Base-by-base conservation (phyloP, 2,888 invertebrate species). In the Cerastoderma edule region DNA sequence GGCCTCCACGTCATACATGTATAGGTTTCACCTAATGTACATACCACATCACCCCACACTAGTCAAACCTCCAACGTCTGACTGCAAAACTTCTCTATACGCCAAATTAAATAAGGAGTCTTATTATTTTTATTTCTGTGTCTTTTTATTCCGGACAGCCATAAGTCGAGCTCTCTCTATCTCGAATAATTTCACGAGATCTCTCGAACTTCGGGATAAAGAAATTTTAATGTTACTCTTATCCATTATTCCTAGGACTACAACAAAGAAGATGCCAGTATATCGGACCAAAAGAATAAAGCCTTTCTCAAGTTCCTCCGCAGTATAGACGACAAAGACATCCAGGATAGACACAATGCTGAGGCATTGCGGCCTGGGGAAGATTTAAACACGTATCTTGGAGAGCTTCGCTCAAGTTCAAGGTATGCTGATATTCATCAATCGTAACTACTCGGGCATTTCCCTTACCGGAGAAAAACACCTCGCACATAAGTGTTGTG, bases 301-400 rank as follows among this genome's bases (percentile, higher is more conserved):
- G 77, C 87, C 39, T 86, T 89, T 60, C 74, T 91, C 35, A 89
- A 89, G 73, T 91, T 91, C 68, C 72, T 90, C 19, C 88, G 83
- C 65, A 79, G 75, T 22, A 66, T 86, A 2, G 84, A 85, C 53
- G 67, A 78, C 30, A 73, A 76, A 13, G 60, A 74, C 16, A 32
- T 44, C 19, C 60, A 56, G 22, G 70, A 54, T n/a, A 39, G 67
- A 5, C 73, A 67, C 33, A 67, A 83, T 0, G 88, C 88, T 65
- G 22, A 69, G 8, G 72, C 83, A 33, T 78, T 87, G 22, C 89
- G 88, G 46, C 91, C 91, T 30, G 91, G 91, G 0, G 86, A 83
- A 64, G 89, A 91, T 70, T 72, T 89, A 16, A 80, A 72, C 32
- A 82, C 83, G 27, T 91, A 90, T 80, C 84, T 91, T 22, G 67